These are phyloP conservation scores for Colinus virginianus DNA, from an alignment of 2,113 vertebrate genomes.

Conservation along the genomic window DNA sequence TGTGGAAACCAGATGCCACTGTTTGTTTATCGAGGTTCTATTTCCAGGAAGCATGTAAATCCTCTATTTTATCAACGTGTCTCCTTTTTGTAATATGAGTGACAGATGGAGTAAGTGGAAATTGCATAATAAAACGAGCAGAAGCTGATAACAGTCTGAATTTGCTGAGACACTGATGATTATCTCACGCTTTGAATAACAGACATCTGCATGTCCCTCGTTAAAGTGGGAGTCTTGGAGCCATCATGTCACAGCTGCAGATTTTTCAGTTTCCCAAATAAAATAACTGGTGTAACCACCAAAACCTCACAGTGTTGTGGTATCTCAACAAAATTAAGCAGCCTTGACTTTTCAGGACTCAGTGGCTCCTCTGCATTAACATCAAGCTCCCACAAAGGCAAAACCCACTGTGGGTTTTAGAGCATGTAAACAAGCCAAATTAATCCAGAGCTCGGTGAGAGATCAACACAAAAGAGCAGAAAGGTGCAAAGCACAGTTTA, in stretches of 20 bases:
- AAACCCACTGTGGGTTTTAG: neutral
- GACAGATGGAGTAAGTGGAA: constrained; percentile 37
- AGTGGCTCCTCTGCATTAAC: constrained; percentile 5
- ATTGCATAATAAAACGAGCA: constrained; percentile 38
- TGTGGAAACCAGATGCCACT: neutral
- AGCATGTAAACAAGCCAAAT: constrained; percentile 11
- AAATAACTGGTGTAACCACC: constrained; percentile 25
- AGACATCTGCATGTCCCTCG: constrained; percentile 8
- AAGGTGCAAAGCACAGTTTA: constrained; percentile 44
- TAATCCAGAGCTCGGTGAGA: constrained; percentile 13
- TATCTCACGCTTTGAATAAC: constrained; percentile 32
- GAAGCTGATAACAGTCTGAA: constrained; percentile 38
- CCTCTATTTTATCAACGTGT: constrained; percentile 47
- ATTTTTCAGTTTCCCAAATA: constrained; percentile 22
- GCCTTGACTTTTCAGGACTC: neutral
- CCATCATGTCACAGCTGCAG: neutral
- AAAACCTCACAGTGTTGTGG: constrained; percentile 2
- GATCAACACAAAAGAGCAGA: constrained; percentile 24
- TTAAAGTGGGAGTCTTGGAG: constrained; percentile 1
- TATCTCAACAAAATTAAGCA: constrained; percentile 45
- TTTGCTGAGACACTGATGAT: constrained; percentile 22
- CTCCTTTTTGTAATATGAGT: constrained; percentile 3
- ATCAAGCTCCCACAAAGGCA: constrained; percentile 11
- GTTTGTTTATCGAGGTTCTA: constrained; percentile 34
- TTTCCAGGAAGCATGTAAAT: constrained; percentile 47